Evolutionary conservation across 2,888 invertebrate genomes (phyloP), one percentile per base, ranked within the genome.

Genomic region (Lacanobia wlatinum): DNA sequence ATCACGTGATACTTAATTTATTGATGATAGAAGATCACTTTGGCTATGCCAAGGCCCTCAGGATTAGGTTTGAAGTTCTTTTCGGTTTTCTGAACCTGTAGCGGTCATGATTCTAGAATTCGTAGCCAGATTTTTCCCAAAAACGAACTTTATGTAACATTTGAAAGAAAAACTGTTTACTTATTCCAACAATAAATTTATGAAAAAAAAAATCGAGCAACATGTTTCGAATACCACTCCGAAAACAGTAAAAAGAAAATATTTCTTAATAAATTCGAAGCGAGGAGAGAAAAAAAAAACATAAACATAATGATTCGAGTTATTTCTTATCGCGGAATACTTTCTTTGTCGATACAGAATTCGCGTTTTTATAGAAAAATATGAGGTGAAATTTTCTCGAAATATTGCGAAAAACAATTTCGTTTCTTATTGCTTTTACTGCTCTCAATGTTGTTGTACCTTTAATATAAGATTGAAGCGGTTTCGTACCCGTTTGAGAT

Each of bases 311-410:
- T 68, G 70, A 73, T 70, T 69, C 58, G 34, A 81, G 71, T 62
- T 74, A 84, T 82, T 84, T 65, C 71, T 81, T 84, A 84, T 77
- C 73, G 59, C 62, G 64, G 66, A 82, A 82, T 77, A 38, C 64
- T 67, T 63, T 55, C 84, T 74, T 74, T 76, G 68, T 55, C 62
- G 72, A 83, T 78, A 82, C 23, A 58, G 58, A 74, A 68, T 83
- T 75, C 64, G 50, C 23, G 61, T 80, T 83, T 82, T 69, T 55
- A 40, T 79, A 74, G 43, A 12, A 67, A 82, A 83, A 73, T 79
- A 67, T 71, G 46, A 78, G 71, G 72, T n/a, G 64, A 68, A 67
- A 43, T 72, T 62, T 79, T 56, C 52, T 62, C 50, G 50, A 59
- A 78, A 77, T 55, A 63, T 78, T 52, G 23, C 40, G 58, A 62